Conservation (phyloP, 1,140 invertebrate species). For the Parasteatoda tepidariorum region DNA sequence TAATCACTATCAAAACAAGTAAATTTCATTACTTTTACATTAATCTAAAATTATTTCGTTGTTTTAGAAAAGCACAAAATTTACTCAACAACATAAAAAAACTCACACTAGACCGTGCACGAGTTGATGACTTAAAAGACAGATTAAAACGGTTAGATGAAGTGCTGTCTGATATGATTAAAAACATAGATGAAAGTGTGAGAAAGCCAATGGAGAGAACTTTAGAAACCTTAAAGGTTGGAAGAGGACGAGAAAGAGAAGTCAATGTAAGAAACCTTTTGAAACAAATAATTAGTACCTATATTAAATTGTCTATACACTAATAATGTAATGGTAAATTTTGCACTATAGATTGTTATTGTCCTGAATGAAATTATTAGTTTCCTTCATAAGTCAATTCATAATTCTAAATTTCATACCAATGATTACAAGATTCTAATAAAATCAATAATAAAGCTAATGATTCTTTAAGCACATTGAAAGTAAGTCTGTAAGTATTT, state of each 20-base stretch:
- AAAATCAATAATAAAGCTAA: too few relatives aligned
- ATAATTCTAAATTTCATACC: too few relatives aligned
- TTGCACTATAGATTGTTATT: neutral
- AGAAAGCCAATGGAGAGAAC: slow-evolving; percentile 61
- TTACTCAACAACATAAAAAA: slow-evolving; percentile 61
- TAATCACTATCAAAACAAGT: too few relatives aligned
- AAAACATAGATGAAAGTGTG: slow-evolving; percentile 62
- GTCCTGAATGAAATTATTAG: neutral
- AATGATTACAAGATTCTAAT: too few relatives aligned
- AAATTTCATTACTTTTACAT: neutral
- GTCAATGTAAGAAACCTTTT: slow-evolving; percentile 26
- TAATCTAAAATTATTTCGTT: neutral
- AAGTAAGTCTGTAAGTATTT: too few relatives aligned
- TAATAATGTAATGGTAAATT: too few relatives aligned
- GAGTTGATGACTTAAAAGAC: slow-evolving; percentile 52
- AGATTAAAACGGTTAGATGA: slow-evolving; percentile 59
- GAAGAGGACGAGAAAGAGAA: slow-evolving; percentile 29
- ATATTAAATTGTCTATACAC: too few relatives aligned
- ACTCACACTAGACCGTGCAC: slow-evolving; percentile 54
- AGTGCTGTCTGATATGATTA: slow-evolving; percentile 55
- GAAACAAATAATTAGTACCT: too few relatives aligned
- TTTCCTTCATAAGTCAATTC: too few relatives aligned
- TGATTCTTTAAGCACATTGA: too few relatives aligned
- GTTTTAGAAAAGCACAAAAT: slow-evolving; percentile 60
- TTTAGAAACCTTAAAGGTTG: slow-evolving; percentile 2